phyloP scores from a whole-genome alignment of 2,888 invertebrate species.

The Neoascia interrupta region DNA sequence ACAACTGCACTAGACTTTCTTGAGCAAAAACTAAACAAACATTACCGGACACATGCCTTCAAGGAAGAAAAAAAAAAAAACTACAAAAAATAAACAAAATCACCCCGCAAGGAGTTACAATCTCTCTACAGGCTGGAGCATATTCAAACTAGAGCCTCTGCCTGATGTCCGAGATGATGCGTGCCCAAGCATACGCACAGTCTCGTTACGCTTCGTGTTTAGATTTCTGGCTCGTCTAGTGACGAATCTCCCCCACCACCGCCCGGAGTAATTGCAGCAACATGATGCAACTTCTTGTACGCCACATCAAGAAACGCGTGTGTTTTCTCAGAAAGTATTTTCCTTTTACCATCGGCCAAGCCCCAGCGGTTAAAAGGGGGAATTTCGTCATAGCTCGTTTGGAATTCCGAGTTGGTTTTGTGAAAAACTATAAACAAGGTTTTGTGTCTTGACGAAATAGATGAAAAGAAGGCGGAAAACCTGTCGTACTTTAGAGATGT shows the following conservation, averaged over 20 bases:
- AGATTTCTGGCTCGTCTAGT: constrained; percentile 49
- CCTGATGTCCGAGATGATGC: too few relatives aligned
- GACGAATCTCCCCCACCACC: too few relatives aligned
- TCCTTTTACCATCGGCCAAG: too few relatives aligned
- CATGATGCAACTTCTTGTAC: constrained; percentile 49
- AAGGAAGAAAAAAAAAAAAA: neutral
- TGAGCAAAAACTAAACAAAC: constrained; percentile 19
- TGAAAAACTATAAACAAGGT: constrained; percentile 46
- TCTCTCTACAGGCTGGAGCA: too few relatives aligned
- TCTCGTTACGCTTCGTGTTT: constrained; percentile 15
- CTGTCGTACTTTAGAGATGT: neutral
- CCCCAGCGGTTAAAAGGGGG: constrained; percentile 5
- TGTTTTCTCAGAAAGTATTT: constrained; percentile 28
- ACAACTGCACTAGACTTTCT: constrained; percentile 43
- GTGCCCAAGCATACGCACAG: constrained; percentile 9
- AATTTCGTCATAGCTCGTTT: constrained; percentile 49
- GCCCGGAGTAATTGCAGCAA: constrained; percentile 43
- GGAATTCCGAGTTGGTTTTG: constrained; percentile 15
- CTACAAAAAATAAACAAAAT: constrained; percentile 1
- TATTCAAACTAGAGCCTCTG: too few relatives aligned
- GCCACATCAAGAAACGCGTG: neutral
- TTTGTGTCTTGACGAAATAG: neutral
- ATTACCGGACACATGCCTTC: constrained; percentile 16
- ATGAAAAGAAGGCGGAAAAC: neutral
- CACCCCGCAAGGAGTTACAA: neutral